These are phyloP conservation scores for Tenthredo notha DNA, from an alignment of 2,888 invertebrate genomes.

Conservation along the genomic window DNA sequence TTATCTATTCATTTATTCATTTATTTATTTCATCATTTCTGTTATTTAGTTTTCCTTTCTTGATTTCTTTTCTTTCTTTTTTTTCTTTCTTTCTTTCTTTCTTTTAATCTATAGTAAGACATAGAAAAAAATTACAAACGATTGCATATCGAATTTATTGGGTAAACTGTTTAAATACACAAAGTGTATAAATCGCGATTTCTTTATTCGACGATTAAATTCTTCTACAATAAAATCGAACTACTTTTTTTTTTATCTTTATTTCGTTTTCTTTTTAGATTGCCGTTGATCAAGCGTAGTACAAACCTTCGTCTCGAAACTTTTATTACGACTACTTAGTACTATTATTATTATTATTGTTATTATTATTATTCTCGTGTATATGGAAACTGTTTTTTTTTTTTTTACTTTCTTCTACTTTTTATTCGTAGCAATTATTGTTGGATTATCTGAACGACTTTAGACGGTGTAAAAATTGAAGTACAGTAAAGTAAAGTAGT, in stretches of 20 bases:
- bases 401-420: background rate
- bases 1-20: background rate
- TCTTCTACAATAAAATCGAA: background rate
- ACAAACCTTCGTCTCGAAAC: background rate
- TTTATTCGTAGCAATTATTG: background rate
- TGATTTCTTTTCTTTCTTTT: too few relatives aligned
- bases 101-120: background rate
- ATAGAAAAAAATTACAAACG: background rate
- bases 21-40: background rate
- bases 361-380: constrained; percentile 3
- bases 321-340: background rate
- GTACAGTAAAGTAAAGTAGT: background rate
- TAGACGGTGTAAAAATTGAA: background rate
- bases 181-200: background rate
- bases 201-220: background rate
- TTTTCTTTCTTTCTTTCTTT: background rate
- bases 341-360: background rate
- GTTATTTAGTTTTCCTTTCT: background rate
- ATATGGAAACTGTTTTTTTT: background rate
- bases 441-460: background rate
- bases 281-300: background rate
- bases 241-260: background rate
- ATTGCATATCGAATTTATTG: constrained; percentile 3
- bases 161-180: background rate
- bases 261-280: background rate